Evolutionary conservation across 2,797 vertebrate genomes (phyloP).

Genomic region (Bradypodion pumilum): DNA sequence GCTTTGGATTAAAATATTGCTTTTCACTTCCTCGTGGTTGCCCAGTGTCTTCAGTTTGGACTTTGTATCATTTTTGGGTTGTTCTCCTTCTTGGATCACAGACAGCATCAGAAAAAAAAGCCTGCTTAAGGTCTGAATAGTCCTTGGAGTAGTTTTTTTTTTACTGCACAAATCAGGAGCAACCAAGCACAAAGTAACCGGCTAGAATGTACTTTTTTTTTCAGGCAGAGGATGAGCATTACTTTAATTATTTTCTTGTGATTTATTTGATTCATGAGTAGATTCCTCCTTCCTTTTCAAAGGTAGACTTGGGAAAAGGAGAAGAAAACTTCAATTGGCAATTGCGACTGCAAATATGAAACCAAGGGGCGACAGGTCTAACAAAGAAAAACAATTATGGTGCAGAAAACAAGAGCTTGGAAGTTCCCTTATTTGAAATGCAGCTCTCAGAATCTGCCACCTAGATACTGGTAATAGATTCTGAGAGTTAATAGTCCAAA

Average conservation of each 20-base stretch:
- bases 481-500: neutral
- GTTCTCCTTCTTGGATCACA: too few relatives aligned
- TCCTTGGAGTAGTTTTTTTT: neutral
- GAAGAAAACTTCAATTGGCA: neutral
- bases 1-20: too few relatives aligned
- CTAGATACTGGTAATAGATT: neutral
- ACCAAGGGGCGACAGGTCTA: neutral
- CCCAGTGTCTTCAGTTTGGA: too few relatives aligned
- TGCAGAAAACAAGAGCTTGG: too few relatives aligned
- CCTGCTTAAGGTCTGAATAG: neutral
- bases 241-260: neutral
- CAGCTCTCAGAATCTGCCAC: too few relatives aligned
- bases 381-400: neutral
- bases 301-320: too few relatives aligned
- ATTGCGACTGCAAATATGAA: neutral
- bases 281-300: neutral
- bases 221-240: neutral
- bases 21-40: too few relatives aligned
- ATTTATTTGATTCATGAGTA: neutral
- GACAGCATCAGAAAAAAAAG: neutral
- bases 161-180: neutral
- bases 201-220: neutral
- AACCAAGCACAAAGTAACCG: neutral
- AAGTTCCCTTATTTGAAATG: too few relatives aligned
- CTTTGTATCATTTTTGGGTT: too few relatives aligned